Conservation (phyloP, 2,888 invertebrate species). For the Drosophila putrida region DNA sequence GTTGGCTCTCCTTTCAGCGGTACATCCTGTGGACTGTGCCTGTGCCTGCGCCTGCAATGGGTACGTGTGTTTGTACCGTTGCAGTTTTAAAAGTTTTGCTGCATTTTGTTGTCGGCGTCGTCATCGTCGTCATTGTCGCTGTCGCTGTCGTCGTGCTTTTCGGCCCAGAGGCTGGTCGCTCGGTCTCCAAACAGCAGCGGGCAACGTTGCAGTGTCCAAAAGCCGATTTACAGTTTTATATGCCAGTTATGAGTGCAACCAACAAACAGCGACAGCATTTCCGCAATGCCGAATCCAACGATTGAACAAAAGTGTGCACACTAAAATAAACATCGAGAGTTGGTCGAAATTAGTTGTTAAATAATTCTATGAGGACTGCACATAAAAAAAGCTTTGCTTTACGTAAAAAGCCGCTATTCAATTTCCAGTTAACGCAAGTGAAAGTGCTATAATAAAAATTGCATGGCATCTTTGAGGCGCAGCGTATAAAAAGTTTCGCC, state of each 20-base stretch:
- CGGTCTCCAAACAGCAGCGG: slow-evolving; percentile 68
- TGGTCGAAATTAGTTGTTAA: slow-evolving; percentile 6
- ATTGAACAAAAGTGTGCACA: slow-evolving; percentile 28
- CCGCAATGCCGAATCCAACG: slow-evolving; percentile 61
- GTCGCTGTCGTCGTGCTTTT: slow-evolving; percentile 71
- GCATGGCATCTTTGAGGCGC: slow-evolving; percentile 80
- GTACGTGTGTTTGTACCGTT: slow-evolving; percentile 31
- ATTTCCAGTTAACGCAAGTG: slow-evolving; percentile 47
- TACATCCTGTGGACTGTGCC: slow-evolving; percentile 33
- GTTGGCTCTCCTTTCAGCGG: slow-evolving; percentile 57
- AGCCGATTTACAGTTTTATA: slow-evolving; percentile 81
- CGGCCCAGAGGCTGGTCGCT: slow-evolving; percentile 79
- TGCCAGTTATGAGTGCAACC: slow-evolving; percentile 79
- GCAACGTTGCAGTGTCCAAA: slow-evolving; percentile 73
- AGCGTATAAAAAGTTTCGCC: slow-evolving; percentile 59
- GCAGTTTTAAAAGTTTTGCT: slow-evolving; percentile 68
- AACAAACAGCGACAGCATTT: slow-evolving; percentile 71
- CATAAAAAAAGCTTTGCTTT: slow-evolving; percentile 11
- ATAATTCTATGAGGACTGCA: slow-evolving; percentile 11
- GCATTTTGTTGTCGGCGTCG: slow-evolving; percentile 71
- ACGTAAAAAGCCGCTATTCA: slow-evolving; percentile 16
- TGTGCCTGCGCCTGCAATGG: slow-evolving; percentile 19
- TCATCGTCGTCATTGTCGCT: slow-evolving; percentile 34
- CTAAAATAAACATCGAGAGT: slow-evolving; percentile 22
- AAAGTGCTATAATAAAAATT: slow-evolving; percentile 53